Percentiles rank a stretch among this genome's conserved stretches.
These are phyloP conservation scores for Spheniscus humboldti DNA, from an alignment of 2,797 vertebrate genomes.

Conservation along the genomic window DNA sequence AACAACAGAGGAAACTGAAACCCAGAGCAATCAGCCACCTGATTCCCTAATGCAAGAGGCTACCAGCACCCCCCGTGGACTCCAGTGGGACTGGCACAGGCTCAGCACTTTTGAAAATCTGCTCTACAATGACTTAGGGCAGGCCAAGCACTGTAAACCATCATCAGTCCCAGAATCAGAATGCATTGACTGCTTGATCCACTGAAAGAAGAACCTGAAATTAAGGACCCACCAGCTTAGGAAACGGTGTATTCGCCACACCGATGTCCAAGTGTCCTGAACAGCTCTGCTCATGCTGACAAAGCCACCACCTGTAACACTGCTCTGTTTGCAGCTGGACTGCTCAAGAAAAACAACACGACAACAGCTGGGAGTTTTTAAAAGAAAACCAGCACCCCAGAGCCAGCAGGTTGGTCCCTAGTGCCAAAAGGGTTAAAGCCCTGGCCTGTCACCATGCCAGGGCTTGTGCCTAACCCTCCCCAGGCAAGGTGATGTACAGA, in stretches of 20 bases:
- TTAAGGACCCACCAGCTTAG: neutral
- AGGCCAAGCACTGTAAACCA: neutral
- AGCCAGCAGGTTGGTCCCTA: neutral
- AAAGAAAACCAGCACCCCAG: neutral
- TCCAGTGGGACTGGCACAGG: neutral
- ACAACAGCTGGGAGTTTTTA: neutral
- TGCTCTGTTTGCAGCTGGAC: neutral
- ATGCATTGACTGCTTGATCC: rapidly evolving
- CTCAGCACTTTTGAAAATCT: neutral
- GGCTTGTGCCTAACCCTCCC: neutral
- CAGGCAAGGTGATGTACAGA: neutral
- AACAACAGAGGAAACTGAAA: neutral
- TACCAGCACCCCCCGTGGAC: neutral
- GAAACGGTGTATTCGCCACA: rapidly evolving
- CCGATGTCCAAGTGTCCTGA: neutral
- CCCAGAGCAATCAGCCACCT: neutral
- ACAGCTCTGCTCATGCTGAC: neutral
- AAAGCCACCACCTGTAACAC: neutral
- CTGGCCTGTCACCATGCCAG: neutral
- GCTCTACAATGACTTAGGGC: neutral
- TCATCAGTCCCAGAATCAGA: neutral
- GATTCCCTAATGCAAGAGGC: neutral
- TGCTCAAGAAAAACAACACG: neutral
- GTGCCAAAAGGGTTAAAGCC: neutral
- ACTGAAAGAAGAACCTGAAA: neutral